Base-by-base conservation (phyloP, 2,113 vertebrate species). In the Patagioenas fasciata region DNA sequence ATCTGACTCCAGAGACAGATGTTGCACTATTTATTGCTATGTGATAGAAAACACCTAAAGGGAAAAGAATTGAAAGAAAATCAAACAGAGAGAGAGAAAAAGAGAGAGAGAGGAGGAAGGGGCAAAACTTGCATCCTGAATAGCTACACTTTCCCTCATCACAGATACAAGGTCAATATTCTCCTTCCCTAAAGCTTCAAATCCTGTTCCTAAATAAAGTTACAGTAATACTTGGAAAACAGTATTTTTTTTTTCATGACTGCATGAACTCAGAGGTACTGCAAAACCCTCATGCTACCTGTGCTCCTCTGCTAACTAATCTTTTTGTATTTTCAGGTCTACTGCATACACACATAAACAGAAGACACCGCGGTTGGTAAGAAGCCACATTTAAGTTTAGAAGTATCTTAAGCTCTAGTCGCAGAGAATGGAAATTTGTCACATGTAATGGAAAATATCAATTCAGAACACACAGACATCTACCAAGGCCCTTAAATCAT, bases 61-160 rank as follows among this genome's bases (percentile, higher is more conserved):
- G 91, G 31, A 83, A 24, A 92, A 83, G n/a, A 91, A 91, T 5
- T 93, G n/a, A 65, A 82, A 85, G n/a, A 88, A 80, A 92, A 86
- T 25, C n/a, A 91, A 80, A 70, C 42, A 44, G 34, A 67, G 26
- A 36, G 28, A n/a, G 12, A 74, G 26, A 47, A 8, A 47, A 47
- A 47, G 18, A 47, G 50, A 64, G 24, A 29, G 7, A 56, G 10
- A 20, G 15, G 31, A 53, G 17, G 40, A 50, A 92, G 40, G 15
- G 12, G 60, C 5, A 24, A 75, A 86, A 71, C 25, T 72, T 61
- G 11, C 50, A 54, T 81, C 26, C 15, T 29, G 34, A 69, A 79
- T 36, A 89, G 61, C 28, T 87, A 50, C 31, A 36, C 18, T 79
- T 93, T 69, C 14, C 28, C 13, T 11, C 11, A n/a, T 44, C 31